Evolutionary conservation across 2,113 vertebrate species (phyloP).

Genomic region (Periophthalmus modestus): DNA sequence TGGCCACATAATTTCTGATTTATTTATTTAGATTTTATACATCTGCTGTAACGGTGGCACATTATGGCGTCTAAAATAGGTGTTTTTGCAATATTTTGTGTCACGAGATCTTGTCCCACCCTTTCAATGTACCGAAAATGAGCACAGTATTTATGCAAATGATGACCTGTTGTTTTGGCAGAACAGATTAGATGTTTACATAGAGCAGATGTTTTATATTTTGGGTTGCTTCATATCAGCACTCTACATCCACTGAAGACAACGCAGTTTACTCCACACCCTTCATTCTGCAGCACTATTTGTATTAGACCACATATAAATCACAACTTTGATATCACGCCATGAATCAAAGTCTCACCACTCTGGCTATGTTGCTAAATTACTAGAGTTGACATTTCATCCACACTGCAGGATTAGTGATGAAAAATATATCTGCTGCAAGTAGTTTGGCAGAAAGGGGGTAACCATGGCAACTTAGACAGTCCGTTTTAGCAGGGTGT

Average conservation of each 20-base stretch:
- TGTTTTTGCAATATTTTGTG: no score
- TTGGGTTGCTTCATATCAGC: neutral
- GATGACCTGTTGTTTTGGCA: neutral
- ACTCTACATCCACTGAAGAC: conserved; percentile 28
- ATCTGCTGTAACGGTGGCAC: no score
- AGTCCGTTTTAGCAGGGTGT: neutral
- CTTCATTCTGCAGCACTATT: conserved; percentile 13
- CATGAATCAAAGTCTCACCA: neutral
- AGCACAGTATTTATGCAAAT: conserved; percentile 23
- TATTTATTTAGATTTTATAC: no score
- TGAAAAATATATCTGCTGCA: neutral
- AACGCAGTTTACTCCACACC: conserved; percentile 13
- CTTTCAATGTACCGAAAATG: neutral
- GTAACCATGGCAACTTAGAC: conserved; percentile 3
- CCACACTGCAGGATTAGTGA: neutral
- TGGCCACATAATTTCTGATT: no score
- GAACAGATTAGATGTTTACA: neutral
- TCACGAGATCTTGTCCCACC: no score
- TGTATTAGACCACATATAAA: neutral
- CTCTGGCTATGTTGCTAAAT: neutral
- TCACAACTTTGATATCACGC: neutral
- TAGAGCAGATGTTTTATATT: neutral
- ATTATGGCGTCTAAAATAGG: no score
- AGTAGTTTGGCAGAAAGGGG: neutral
- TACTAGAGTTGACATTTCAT: conserved; percentile 20